Evolutionary conservation across 2,888 invertebrate species (phyloP).

Genomic region (Leptogaster cylindrica): DNA sequence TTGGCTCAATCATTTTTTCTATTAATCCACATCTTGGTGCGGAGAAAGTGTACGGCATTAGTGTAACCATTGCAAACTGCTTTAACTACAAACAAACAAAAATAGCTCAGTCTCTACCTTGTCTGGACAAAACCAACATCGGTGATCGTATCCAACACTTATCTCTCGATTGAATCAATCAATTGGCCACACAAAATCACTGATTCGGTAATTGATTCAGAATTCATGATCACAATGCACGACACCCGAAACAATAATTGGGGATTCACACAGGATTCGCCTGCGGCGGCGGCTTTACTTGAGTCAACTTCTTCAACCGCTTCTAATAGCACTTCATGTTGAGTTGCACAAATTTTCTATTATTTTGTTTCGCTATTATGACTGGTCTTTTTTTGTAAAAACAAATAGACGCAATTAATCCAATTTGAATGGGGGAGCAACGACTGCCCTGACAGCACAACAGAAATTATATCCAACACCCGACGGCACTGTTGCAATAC

Average conservation of each 20-base stretch:
- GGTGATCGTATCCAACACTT: too few relatives aligned
- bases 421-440: too few relatives aligned
- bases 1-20: conserved; percentile 63
- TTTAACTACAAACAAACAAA: conserved; percentile 27
- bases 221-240: neutral
- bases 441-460: too few relatives aligned
- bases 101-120: conserved; percentile 35
- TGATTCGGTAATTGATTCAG: neutral
- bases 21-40: conserved; percentile 63
- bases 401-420: neutral
- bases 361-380: too few relatives aligned
- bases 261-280: too few relatives aligned
- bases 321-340: too few relatives aligned
- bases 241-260: conserved; percentile 1
- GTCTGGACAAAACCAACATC: neutral
- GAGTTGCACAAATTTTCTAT: too few relatives aligned
- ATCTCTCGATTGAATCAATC: neutral
- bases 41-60: conserved; percentile 62
- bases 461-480: conserved; percentile 23
- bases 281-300: too few relatives aligned
- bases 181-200: conserved; percentile 12
- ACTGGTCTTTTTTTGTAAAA: too few relatives aligned
- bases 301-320: too few relatives aligned
- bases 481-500: conserved; percentile 16
- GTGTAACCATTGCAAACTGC: conserved; percentile 59